Evolutionary conservation across 2,113 vertebrate genomes (phyloP), one percentile per base, ranked within the genome.

Genomic region (Tachysurus vachellii): DNA sequence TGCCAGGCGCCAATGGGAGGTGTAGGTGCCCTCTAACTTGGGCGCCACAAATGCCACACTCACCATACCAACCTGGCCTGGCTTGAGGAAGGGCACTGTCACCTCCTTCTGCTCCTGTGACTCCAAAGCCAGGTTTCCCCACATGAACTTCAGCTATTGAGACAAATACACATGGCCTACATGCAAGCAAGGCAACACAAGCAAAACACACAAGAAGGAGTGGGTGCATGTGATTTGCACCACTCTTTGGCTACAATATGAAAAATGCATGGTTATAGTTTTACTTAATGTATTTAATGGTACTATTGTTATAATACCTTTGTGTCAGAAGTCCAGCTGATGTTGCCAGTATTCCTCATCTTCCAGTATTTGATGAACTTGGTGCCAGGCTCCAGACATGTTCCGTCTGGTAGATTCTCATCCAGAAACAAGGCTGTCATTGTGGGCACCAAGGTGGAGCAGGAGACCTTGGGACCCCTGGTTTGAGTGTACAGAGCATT

Each of bases 281-380:
- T 64, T 77, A 80, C 3, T 59, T 21, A 54, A 76, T 54, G 28
- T 47, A 73, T 1, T 9, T 64, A 36, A 21, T 21, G 36, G 36
- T 36, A 36, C 5, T 6, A 64, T 31, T 42, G 26, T 28, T 70
- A 10, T 42, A 82, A 79, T 94, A 96, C 91, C 98, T 99, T 99
- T 77, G 98, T 99, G 91, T 99, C 98, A 75, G 96, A 94, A 89
- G 93, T 97, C 98, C 98, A 99, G 88, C 96, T 95, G 91, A 99
- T 94, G 31, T 93, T 99, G 90, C 98, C 98, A 57, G 97, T 98
- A 87, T 99, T 99, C 84, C 96, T 97, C 98, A 99, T 99, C 91
- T 96, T 95, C 98, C 98, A 99, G 93, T 98, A 97, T 92, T 99
- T 99, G 95, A 98, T 95, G 93, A 99, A 99, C 94, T 96, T 97